Evolutionary conservation across 2,113 vertebrate genomes (phyloP).

Genomic region (Petromus typicus): DNA sequence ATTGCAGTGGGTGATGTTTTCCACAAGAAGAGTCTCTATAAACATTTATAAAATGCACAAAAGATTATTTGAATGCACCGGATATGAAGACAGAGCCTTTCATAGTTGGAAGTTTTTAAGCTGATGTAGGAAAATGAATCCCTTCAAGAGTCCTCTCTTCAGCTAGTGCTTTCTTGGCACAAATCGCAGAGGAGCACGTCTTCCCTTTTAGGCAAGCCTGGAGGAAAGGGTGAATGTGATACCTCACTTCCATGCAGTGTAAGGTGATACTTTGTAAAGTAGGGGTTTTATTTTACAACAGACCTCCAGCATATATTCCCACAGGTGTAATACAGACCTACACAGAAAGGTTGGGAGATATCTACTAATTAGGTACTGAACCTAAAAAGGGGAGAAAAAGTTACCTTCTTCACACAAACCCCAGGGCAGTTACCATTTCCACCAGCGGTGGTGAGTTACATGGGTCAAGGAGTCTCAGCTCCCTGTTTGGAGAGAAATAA

Average conservation of each 20-base stretch:
- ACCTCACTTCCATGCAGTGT: slow-evolving; percentile 13
- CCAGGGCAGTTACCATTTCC: background rate
- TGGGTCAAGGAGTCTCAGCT: background rate
- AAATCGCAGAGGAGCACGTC: background rate
- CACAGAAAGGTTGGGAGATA: background rate
- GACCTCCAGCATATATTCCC: slow-evolving; percentile 63
- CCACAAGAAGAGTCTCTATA: background rate
- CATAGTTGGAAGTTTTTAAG: background rate
- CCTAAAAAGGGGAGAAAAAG: background rate
- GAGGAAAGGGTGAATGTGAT: background rate
- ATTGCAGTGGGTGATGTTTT: background rate
- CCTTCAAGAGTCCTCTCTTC: accelerated
- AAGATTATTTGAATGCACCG: background rate
- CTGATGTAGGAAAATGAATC: background rate
- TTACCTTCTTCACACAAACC: background rate
- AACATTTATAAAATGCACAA: background rate
- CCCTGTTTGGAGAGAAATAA: background rate
- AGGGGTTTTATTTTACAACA: slow-evolving; percentile 75
- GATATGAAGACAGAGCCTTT: background rate
- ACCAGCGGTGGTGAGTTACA: slow-evolving; percentile 13
- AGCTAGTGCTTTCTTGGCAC: background rate
- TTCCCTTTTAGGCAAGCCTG: background rate
- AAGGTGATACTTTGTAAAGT: slow-evolving; percentile 66
- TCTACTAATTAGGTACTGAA: slow-evolving; percentile 61
- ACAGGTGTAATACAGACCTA: slow-evolving; percentile 41